Conservation (phyloP, 2,113 vertebrate genomes). For the Aegypius monachus region DNA sequence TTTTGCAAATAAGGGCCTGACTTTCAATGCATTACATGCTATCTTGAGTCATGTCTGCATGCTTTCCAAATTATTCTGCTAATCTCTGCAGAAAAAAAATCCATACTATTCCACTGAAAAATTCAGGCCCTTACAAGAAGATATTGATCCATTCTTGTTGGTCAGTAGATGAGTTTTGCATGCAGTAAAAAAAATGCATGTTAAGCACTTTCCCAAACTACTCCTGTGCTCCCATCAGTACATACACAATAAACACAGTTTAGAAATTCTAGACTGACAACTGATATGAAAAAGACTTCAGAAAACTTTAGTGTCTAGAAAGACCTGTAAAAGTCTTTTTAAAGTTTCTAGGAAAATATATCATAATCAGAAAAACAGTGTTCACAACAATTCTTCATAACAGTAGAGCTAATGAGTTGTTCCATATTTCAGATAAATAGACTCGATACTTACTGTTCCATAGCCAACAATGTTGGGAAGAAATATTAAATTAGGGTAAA, state of each 20-base stretch:
- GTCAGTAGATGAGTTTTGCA: neutral
- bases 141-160: neutral
- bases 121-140: neutral
- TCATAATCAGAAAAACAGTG: neutral
- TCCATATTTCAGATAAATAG: neutral
- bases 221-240: neutral
- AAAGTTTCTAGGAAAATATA: neutral
- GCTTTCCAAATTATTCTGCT: neutral
- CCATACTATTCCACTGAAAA: neutral
- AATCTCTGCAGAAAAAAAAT: neutral
- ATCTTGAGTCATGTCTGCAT: neutral
- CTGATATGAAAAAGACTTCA: neutral
- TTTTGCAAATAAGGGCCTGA: neutral
- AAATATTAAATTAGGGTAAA: conserved; percentile 44
- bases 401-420: neutral
- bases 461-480: conserved; percentile 10
- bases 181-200: neutral
- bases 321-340: neutral
- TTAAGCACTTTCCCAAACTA: neutral
- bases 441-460: neutral
- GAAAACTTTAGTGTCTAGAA: neutral
- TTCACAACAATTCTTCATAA: neutral
- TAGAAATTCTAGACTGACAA: neutral
- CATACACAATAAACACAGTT: neutral
- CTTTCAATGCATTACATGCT: neutral